A percentile compares a stretch with the other conserved stretches of the same genome.
phyloP scores from a whole-genome alignment of 1,140 invertebrate genomes.

The Agrypnia vestita region DNA sequence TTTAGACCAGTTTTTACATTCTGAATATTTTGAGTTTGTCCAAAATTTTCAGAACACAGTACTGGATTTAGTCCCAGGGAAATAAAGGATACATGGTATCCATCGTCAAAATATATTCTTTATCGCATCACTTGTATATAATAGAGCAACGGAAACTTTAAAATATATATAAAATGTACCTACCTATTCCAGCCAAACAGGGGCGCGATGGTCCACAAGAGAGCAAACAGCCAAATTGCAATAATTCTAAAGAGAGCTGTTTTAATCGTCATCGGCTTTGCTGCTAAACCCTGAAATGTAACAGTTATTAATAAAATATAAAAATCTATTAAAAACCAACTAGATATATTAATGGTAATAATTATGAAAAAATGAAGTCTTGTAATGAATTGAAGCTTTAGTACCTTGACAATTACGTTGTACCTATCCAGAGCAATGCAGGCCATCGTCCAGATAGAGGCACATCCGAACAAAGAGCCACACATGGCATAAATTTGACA shows the following conservation, averaged over 20 bases:
- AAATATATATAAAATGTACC: neutral
- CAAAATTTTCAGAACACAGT: too few relatives aligned
- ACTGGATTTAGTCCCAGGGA: too few relatives aligned
- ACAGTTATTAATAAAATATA: neutral
- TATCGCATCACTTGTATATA: neutral
- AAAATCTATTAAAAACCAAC: too few relatives aligned
- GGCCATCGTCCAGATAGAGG: constrained; percentile 89
- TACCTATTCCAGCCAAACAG: constrained; percentile 80
- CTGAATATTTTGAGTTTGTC: too few relatives aligned
- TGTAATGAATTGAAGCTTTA: neutral
- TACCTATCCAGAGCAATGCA: constrained; percentile 88
- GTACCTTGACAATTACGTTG: constrained; percentile 84
- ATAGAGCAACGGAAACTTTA: neutral
- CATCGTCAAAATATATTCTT: too few relatives aligned
- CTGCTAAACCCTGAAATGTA: constrained; percentile 77
- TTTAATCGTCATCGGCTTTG: constrained; percentile 81
- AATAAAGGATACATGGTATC: too few relatives aligned
- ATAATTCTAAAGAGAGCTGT: constrained; percentile 80
- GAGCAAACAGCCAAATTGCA: constrained; percentile 80
- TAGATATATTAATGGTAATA: too few relatives aligned
- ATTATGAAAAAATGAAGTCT: neutral
- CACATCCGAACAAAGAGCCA: constrained; percentile 86
- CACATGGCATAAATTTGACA: constrained; percentile 87
- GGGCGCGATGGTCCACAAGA: constrained; percentile 81
- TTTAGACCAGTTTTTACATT: too few relatives aligned